Base-by-base conservation (phyloP, 1,140 invertebrate genomes). In the Cotesia chilonis region DNA sequence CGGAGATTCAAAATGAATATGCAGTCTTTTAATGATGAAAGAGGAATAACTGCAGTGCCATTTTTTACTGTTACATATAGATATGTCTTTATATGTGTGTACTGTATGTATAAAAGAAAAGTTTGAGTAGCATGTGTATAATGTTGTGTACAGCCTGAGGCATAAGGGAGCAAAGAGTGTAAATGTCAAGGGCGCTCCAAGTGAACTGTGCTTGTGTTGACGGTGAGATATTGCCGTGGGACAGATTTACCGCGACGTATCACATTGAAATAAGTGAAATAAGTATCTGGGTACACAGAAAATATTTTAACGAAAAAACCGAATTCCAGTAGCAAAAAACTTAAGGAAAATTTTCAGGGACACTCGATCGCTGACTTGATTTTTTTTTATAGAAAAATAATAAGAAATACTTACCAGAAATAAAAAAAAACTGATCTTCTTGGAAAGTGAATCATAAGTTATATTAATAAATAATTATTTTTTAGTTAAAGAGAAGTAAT, bases 171-270 rank as follows among this genome's bases (percentile, higher is more conserved):
- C 28, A 28, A 28, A 70, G 5, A 70, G 69, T 63, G 69, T 63
- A 70, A 70, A 70, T 70, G 69, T 70, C 69, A 70, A 70, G 69
- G 69, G 59, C 59, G 68, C 55, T 38, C 6, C 36, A 28, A 70
- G 69, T 70, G 57, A 60, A 61, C 14, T 37, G 68, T 70, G 28
- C 28, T 28, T 28, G 28, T 28, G 28, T 59, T 61, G 38, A 57
- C 38, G 35, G 37, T 4, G 28, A 70, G 69, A 70, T 70, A 68
- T 36, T 47, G 41, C 52, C 28, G 20, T 54, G 69, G 37, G 69
- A 64, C 69, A 70, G 69, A 70, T 70, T 70, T 64, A 63, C 20
- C 37, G 55, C 57, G 41, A 7, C 12, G 38, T 20, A 57, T 28
- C 36, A 41, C 6, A 51, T 14, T 14, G 57, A 10, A 41, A 63